Percentiles rank a stretch among this genome's conserved stretches.
Evolutionary conservation across 2,797 vertebrate genomes (phyloP).

Genomic region (Esox lucius): DNA sequence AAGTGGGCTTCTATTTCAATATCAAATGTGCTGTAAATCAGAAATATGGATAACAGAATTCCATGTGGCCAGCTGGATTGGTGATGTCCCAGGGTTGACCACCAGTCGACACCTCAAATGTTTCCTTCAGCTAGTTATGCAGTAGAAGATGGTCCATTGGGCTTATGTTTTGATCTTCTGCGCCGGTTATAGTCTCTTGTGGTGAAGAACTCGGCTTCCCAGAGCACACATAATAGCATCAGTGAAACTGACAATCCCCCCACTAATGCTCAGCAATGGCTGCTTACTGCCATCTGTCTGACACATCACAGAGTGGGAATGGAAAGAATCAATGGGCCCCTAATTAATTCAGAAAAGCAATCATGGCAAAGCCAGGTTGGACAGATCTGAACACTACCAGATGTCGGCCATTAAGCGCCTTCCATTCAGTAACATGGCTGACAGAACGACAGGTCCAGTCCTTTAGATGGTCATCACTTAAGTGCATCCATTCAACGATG

Average conservation of each 20-base stretch:
- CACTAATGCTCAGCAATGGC: not conserved
- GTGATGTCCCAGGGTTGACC: not conserved
- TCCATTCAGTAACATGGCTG: not conserved
- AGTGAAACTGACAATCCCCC: not conserved
- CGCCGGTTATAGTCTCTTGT: not conserved
- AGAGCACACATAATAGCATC: not conserved
- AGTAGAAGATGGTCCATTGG: not conserved
- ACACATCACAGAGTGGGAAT: not conserved
- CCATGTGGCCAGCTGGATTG: not conserved
- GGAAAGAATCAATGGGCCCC: not conserved
- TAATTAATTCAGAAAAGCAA: conserved; percentile 4
- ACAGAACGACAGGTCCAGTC: conserved; percentile 2
- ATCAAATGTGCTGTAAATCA: not conserved
- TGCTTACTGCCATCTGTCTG: not conserved
- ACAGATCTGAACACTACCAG: not conserved
- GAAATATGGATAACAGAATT: not conserved
- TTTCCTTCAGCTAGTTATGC: not conserved
- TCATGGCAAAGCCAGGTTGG: not conserved
- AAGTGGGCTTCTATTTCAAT: not conserved
- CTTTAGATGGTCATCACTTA: not conserved
- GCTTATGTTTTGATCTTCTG: not conserved
- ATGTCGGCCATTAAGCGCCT: not conserved
- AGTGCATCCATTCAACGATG: not conserved
- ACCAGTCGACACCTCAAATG: not conserved
- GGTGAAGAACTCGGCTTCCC: not conserved